These are phyloP conservation scores for Stictonetta naevosa DNA, from an alignment of 2,113 vertebrate species.

Conservation along the genomic window DNA sequence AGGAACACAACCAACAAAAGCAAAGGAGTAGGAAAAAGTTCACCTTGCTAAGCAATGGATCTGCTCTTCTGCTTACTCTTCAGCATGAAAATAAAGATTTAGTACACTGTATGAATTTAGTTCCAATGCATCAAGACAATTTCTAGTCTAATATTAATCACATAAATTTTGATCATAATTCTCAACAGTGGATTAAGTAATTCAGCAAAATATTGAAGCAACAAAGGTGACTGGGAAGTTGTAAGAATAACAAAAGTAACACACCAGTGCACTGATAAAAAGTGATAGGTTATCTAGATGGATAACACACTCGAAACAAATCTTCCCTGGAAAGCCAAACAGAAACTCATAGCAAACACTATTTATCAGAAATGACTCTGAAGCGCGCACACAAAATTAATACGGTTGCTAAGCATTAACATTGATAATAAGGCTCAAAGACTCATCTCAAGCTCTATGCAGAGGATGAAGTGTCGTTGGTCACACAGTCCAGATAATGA, in stretches of 20 bases:
- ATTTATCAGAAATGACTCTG: slow-evolving; percentile 12
- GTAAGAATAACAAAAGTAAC: background rate
- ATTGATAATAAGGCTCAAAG: slow-evolving; percentile 17
- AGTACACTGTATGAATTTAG: background rate
- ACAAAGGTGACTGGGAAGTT: background rate
- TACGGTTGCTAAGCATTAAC: slow-evolving; percentile 5
- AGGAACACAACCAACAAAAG: slow-evolving; percentile 12
- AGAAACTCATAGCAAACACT: slow-evolving; percentile 40
- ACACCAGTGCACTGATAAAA: background rate
- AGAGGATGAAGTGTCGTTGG: background rate
- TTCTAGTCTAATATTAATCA: slow-evolving; percentile 41
- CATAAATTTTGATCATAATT: background rate
- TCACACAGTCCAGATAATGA: background rate
- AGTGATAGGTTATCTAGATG: background rate
- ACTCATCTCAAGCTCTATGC: slow-evolving; percentile 20
- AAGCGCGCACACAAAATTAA: slow-evolving; percentile 3
- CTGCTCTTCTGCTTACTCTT: background rate
- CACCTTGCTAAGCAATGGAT: background rate
- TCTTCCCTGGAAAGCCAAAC: background rate
- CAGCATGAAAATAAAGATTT: background rate
- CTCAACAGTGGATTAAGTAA: background rate
- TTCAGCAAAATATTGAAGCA: background rate
- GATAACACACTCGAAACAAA: background rate
- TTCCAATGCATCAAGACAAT: slow-evolving; percentile 29
- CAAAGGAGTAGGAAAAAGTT: slow-evolving; percentile 14